Evolutionary conservation across 2,888 invertebrate species (phyloP).

Genomic region (Thymelicus sylvestris): DNA sequence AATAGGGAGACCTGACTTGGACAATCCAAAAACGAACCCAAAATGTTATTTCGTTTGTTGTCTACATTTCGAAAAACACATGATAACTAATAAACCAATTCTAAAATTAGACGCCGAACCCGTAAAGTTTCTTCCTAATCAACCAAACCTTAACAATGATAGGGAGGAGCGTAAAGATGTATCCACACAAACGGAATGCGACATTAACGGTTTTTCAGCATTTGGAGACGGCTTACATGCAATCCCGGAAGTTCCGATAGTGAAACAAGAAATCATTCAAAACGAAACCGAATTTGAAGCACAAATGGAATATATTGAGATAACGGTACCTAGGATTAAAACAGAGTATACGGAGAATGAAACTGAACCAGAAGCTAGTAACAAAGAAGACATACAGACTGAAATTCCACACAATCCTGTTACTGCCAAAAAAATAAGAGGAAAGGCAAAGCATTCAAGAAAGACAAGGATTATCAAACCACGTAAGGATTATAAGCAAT

Average conservation of each 20-base stretch:
- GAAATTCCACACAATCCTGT: too few species aligned
- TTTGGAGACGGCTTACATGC: not conserved
- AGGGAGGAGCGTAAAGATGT: not conserved
- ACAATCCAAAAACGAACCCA: conserved; percentile 5
- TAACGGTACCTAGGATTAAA: not conserved
- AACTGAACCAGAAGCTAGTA: too few species aligned
- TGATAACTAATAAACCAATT: conserved; percentile 8
- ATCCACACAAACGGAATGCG: not conserved
- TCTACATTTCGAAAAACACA: conserved; percentile 1
- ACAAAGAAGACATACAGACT: too few species aligned
- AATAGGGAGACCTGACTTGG: conserved; percentile 2
- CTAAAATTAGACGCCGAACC: conserved; percentile 6
- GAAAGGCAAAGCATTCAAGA: not conserved
- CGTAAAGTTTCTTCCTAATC: not conserved
- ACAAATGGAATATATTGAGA: not conserved
- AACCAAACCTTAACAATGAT: not conserved
- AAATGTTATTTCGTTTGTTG: conserved; percentile 10
- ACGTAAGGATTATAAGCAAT: not conserved
- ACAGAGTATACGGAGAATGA: not conserved
- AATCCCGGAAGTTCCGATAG: not conserved
- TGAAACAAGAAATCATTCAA: not conserved
- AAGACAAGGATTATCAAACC: not conserved
- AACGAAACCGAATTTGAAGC: not conserved
- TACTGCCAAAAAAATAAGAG: not conserved
- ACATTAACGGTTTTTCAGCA: not conserved